Evolutionary conservation across 2,113 vertebrate species (phyloP), one percentile per base, ranked within the genome.

Genomic region (Helogale parvula): DNA sequence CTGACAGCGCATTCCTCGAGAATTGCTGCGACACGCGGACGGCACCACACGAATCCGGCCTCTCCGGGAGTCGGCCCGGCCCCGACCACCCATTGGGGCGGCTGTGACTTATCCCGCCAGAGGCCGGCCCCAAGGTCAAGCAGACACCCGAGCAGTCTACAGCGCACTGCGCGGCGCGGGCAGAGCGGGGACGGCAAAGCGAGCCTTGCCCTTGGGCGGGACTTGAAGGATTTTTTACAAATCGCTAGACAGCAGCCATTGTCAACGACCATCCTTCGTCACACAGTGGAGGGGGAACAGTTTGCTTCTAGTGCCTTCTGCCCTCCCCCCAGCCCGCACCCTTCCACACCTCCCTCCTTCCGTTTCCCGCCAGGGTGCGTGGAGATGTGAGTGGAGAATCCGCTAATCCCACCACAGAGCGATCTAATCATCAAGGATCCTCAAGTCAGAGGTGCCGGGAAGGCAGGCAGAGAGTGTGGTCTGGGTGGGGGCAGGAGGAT

Each of bases 241-340:
- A 57, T 8, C 31, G 7, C 47, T 31, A n/a, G n/a, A 23, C 1
- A 1, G 29, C 60, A 21, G 68, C 19, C 2, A 25, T 57, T 15
- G 17, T 35, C 47, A 71, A 16, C 29, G 29, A 66, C 29, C n/a
- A 2, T 81, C 31, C 68, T n/a, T 9, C 2, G 50, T 9, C 54
- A 14, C n/a, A 74, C 1, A 0, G 45, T n/a, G 29, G 23, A 4
- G n/a, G 0, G 0, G 72, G 57, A 4, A 2, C 0, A 10, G 27
- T 2, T 0, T 1, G 35, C 29, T 82, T 76, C 88, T 13, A 3
- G 74, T 15, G 85, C 80, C 54, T 27, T 19, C n/a, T 5, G 8
- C 12, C 25, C 11, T 0, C 11, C 0, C 6, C 41, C 1, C 1
- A 7, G 11, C 8, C 2, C 17, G 5, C 21, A 11, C 29, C 38